A percentile compares a stretch with the other conserved stretches of the same genome.
phyloP scores from a whole-genome alignment of 2,888 invertebrate species.

The Acrobasis consociella region DNA sequence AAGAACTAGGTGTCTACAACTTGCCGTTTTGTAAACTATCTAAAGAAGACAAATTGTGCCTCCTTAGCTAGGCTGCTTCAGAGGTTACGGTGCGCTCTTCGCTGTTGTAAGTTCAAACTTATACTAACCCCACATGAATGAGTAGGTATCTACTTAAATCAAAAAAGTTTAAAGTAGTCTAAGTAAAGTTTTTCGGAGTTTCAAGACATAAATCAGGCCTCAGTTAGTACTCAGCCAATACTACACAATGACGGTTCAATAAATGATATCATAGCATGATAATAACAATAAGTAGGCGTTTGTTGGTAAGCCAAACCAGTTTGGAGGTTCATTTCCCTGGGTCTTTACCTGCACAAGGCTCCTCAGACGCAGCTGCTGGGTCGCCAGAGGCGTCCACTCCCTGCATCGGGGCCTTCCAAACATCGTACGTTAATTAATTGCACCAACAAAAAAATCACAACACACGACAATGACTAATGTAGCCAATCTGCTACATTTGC shows the following conservation, averaged over 20 bases:
- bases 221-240: background rate
- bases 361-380: conserved; percentile 92
- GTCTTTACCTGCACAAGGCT: conserved; percentile 87
- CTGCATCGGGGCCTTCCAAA: conserved; percentile 87
- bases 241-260: background rate
- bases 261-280: background rate
- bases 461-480: conserved; percentile 27
- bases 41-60: too few relatives aligned
- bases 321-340: background rate
- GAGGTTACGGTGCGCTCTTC: too few relatives aligned
- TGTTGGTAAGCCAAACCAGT: conserved; percentile 53
- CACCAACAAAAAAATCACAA: conserved; percentile 33
- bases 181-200: background rate
- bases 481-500: background rate
- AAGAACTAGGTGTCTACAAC: too few relatives aligned
- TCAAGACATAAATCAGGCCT: background rate
- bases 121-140: too few relatives aligned
- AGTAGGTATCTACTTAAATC: too few relatives aligned
- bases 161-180: background rate
- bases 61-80: too few relatives aligned
- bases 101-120: too few relatives aligned
- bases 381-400: conserved; percentile 90
- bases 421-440: conserved; percentile 55
- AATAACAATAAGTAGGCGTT: conserved; percentile 50
- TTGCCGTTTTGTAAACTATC: too few relatives aligned